phyloP scores from a whole-genome alignment of 2,888 invertebrate species.

The Cylindroiulus punctatus region DNA sequence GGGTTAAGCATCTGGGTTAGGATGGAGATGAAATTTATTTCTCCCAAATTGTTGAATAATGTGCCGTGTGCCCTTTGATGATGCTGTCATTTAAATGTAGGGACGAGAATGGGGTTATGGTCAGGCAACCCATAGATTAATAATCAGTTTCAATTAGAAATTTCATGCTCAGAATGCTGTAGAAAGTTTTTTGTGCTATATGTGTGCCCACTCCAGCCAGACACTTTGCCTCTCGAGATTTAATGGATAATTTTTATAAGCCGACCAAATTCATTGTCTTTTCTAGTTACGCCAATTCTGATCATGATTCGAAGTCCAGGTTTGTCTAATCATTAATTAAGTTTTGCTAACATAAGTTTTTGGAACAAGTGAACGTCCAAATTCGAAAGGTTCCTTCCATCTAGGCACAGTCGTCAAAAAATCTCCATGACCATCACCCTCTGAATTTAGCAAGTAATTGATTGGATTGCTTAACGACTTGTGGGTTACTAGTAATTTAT shows the following conservation, averaged over 20 bases:
- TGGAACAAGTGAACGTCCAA: slow-evolving; percentile 9
- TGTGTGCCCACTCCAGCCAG: slow-evolving; percentile 19
- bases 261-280: slow-evolving; percentile 27
- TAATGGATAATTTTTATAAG: slow-evolving; percentile 43
- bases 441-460: not conserved
- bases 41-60: no score
- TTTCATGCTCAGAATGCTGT: slow-evolving; percentile 43
- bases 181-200: not conserved
- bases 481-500: not conserved
- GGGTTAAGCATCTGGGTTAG: no score
- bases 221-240: not conserved
- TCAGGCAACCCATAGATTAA: slow-evolving; percentile 5
- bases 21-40: no score
- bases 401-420: not conserved
- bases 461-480: not conserved
- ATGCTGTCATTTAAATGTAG: not conserved
- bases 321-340: slow-evolving; percentile 42
- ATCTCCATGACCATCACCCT: not conserved
- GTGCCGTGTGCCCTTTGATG: slow-evolving; percentile 36
- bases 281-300: slow-evolving; percentile 47
- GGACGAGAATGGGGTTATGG: not conserved
- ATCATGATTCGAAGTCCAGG: slow-evolving; percentile 47
- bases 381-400: not conserved
- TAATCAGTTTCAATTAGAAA: slow-evolving; percentile 47
- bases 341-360: slow-evolving; percentile 47